A percentile compares a stretch with the other conserved stretches of the same genome.
phyloP scores from a whole-genome alignment of 2,888 invertebrate genomes.

The Idaea aversata region DNA sequence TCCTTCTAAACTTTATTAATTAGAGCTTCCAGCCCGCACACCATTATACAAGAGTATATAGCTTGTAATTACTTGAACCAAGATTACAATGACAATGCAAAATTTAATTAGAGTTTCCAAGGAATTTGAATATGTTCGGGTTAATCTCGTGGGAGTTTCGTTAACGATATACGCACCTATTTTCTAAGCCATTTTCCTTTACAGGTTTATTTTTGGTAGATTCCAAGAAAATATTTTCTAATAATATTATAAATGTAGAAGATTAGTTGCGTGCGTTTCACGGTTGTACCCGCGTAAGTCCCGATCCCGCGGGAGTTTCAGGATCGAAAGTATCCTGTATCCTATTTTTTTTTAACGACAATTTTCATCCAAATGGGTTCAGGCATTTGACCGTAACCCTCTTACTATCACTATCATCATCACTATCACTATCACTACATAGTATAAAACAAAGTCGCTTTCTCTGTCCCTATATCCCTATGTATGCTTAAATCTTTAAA shows the following conservation, averaged over 20 bases:
- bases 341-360: too few species aligned
- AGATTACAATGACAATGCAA: background rate
- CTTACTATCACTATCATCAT: too few species aligned
- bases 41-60: background rate
- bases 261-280: background rate
- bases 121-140: background rate
- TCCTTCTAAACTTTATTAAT: background rate
- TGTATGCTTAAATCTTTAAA: too few species aligned
- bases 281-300: too few species aligned
- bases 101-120: background rate
- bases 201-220: background rate
- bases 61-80: background rate
- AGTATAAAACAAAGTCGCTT: too few species aligned
- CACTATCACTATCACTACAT: too few species aligned
- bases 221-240: background rate
- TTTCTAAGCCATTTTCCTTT: background rate
- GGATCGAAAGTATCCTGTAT: too few species aligned
- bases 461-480: too few species aligned
- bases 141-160: background rate
- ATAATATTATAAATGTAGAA: background rate
- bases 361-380: too few species aligned
- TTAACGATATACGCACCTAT: background rate
- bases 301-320: too few species aligned
- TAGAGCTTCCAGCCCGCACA: background rate
- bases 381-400: too few species aligned